These are phyloP conservation scores for Ichneumoninae sp. DNA, from an alignment of 2,888 invertebrate species.

Conservation along the genomic window DNA sequence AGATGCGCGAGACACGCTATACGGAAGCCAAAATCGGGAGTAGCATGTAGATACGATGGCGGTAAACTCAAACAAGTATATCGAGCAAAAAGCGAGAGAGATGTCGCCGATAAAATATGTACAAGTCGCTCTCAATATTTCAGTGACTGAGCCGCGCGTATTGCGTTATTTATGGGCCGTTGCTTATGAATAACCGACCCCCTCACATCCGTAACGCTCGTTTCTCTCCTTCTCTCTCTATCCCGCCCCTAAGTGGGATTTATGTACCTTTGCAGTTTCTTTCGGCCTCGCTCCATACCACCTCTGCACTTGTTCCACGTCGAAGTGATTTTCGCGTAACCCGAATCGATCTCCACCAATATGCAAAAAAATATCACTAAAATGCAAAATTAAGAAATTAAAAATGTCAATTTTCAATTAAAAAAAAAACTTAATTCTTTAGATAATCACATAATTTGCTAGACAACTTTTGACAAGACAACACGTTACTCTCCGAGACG, in stretches of 20 bases:
- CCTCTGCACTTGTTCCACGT: constrained; percentile 33
- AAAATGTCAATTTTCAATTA: neutral
- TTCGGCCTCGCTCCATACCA: neutral
- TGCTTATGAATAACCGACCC: constrained; percentile 82
- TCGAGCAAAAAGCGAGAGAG: constrained; percentile 53
- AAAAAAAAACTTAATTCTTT: neutral
- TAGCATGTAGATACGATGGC: constrained; percentile 36
- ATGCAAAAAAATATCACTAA: neutral
- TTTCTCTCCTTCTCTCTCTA: constrained; percentile 39
- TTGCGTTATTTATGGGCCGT: constrained; percentile 82
- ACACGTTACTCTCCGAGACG: neutral
- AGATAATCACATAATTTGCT: too few species aligned
- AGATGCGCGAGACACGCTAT: constrained; percentile 7
- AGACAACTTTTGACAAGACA: too few species aligned
- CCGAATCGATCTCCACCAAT: constrained; percentile 47
- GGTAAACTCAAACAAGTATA: constrained; percentile 19
- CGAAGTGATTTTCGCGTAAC: constrained; percentile 58
- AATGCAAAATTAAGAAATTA: neutral
- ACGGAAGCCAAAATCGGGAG: constrained; percentile 24
- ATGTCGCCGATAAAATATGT: constrained; percentile 74
- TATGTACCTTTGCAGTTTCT: constrained; percentile 64
- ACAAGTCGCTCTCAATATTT: constrained; percentile 81
- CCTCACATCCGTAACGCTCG: constrained; percentile 66
- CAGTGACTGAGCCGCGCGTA: constrained; percentile 74
- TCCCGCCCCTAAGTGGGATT: constrained; percentile 78